A percentile compares a stretch with the other conserved stretches of the same genome.
Conservation (phyloP, 2,888 invertebrate genomes). For the Xestia ashworthii region DNA sequence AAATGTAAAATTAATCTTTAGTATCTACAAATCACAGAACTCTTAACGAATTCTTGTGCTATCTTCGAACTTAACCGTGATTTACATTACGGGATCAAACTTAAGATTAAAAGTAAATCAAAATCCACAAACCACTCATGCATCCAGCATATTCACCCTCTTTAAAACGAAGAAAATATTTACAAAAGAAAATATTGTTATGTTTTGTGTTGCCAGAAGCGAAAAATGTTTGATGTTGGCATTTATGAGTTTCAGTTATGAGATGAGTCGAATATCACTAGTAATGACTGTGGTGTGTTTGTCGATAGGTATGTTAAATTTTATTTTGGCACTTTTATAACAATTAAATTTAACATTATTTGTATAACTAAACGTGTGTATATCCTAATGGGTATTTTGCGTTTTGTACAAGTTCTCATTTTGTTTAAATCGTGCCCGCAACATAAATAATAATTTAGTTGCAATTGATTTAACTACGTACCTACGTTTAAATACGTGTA, state of each 20-base stretch:
- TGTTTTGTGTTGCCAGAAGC: constrained; percentile 65
- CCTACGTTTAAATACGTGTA: background rate
- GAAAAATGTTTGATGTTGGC: constrained; percentile 41
- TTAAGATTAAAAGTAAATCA: constrained; percentile 8
- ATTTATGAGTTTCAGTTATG: constrained; percentile 19
- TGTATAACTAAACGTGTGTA: background rate
- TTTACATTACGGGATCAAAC: background rate
- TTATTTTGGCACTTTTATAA: background rate
- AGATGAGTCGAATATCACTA: background rate
- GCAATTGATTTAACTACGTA: background rate
- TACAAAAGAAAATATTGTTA: constrained; percentile 72
- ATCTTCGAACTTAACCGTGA: background rate
- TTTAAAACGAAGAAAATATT: constrained; percentile 66
- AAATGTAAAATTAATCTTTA: background rate
- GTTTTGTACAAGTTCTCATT: background rate
- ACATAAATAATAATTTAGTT: background rate
- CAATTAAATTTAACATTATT: background rate
- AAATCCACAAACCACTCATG: constrained; percentile 62
- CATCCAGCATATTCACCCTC: constrained; percentile 58
- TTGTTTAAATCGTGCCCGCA: background rate
- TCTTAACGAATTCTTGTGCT: background rate
- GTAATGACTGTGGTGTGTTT: background rate
- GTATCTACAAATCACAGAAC: background rate
- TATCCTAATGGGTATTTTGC: background rate
- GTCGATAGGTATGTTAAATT: no score